Conservation (phyloP, 2,797 vertebrate genomes). For the Coluber constrictor region DNA sequence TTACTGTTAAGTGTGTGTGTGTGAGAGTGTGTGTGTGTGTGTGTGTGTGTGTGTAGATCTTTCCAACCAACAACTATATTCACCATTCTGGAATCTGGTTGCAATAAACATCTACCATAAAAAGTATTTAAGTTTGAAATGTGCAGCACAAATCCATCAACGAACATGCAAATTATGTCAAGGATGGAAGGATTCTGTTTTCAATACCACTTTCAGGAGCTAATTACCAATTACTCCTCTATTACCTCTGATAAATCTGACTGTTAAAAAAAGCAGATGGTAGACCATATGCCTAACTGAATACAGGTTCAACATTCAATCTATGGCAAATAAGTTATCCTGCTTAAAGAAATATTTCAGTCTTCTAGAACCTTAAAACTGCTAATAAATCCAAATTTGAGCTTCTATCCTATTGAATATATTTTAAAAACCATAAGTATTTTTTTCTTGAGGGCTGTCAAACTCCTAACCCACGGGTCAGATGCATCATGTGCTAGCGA, state of each 20-base stretch:
- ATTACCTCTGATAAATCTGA: neutral
- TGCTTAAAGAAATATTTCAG: neutral
- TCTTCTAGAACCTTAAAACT: neutral
- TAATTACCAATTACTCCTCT: neutral
- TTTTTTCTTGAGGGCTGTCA: neutral
- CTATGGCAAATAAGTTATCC: neutral
- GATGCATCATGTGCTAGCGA: too few relatives aligned
- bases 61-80: neutral
- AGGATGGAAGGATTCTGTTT: neutral
- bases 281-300: neutral
- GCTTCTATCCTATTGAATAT: neutral
- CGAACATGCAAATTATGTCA: neutral
- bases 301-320: neutral
- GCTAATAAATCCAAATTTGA: neutral
- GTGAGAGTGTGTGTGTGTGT: too few relatives aligned
- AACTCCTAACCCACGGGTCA: too few relatives aligned
- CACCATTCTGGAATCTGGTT: neutral
- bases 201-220: neutral
- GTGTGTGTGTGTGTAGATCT: neutral
- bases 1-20: neutral
- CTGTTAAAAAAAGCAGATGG: neutral
- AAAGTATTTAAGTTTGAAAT: neutral
- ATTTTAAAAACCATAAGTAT: neutral
- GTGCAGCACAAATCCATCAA: neutral
- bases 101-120: neutral